Percentiles rank a stretch among this genome's conserved stretches.
These are phyloP conservation scores for Neomonachus schauinslandi DNA, from an alignment of 2,113 vertebrate genomes.

Conservation along the genomic window DNA sequence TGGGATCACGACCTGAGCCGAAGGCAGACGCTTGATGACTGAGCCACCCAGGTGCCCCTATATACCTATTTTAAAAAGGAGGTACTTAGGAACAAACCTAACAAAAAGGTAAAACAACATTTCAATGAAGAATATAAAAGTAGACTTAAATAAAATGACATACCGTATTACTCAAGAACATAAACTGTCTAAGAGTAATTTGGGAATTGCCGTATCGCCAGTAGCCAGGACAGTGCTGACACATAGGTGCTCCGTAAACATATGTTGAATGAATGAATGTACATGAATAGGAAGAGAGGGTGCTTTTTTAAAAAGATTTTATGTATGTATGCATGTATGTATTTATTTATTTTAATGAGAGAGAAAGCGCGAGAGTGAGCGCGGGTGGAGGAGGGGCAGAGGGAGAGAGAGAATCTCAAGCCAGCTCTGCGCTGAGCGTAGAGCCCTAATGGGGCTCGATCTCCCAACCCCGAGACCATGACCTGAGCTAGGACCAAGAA, in stretches of 20 bases:
- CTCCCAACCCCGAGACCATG: neutral
- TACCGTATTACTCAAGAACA: neutral
- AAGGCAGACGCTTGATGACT: no score
- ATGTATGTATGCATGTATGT: neutral
- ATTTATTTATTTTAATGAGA: neutral
- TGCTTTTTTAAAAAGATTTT: neutral
- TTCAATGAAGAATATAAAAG: neutral
- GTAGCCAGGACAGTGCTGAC: neutral
- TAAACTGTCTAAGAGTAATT: neutral
- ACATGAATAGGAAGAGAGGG: neutral
- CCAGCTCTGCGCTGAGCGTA: neutral
- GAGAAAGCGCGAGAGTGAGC: neutral
- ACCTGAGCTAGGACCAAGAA: neutral
- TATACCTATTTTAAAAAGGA: neutral
- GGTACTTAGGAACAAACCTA: neutral
- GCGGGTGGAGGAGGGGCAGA: neutral
- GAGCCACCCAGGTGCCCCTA: neutral
- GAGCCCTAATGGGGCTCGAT: neutral
- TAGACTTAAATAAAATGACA: neutral
- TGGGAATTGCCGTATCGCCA: neutral
- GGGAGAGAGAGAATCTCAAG: neutral
- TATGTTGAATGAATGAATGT: neutral
- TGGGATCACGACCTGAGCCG: no score
- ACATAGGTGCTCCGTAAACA: neutral
- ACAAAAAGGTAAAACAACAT: neutral